Percentiles rank a stretch among this genome's conserved stretches.
Conservation (phyloP, 1,140 invertebrate genomes). For the Drosophila equinoxialis region DNA sequence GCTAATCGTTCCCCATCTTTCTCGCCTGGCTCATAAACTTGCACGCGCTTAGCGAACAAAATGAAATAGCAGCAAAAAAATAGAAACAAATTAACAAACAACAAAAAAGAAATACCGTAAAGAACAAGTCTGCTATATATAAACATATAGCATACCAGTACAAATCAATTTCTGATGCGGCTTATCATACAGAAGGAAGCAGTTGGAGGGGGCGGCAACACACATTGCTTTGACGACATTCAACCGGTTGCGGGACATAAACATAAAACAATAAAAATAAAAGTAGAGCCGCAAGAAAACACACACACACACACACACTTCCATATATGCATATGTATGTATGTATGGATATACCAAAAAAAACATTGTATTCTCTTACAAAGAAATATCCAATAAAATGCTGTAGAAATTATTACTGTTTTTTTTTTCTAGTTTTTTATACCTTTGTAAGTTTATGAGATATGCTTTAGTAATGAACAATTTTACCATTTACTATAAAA, state of each 20-base stretch:
- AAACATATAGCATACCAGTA: conserved; percentile 7
- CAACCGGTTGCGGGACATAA: conserved; percentile 20
- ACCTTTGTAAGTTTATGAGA: background rate
- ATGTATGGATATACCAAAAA: background rate
- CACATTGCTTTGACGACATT: conserved; percentile 14
- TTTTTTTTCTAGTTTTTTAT: no score
- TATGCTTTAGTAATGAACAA: background rate
- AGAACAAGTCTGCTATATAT: conserved; percentile 8
- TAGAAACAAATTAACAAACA: conserved; percentile 1
- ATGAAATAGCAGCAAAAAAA: background rate
- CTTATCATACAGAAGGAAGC: background rate
- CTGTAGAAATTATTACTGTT: no score
- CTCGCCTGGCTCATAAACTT: conserved; percentile 12
- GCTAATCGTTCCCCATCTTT: conserved; percentile 4
- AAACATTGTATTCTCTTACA: conserved; percentile 11
- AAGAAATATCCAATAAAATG: no score
- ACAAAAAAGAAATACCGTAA: conserved; percentile 23
- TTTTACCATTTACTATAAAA: no score
- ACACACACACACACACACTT: no score
- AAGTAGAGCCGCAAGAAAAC: conserved; percentile 4
- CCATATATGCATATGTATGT: background rate
- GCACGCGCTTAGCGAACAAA: conserved; percentile 8
- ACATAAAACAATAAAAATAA: conserved; percentile 22
- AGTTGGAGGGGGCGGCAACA: background rate
- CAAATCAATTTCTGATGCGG: conserved; percentile 17